phyloP scores from a whole-genome alignment of 64 coral and sea anemone genomes.

The Actinia equina region DNA sequence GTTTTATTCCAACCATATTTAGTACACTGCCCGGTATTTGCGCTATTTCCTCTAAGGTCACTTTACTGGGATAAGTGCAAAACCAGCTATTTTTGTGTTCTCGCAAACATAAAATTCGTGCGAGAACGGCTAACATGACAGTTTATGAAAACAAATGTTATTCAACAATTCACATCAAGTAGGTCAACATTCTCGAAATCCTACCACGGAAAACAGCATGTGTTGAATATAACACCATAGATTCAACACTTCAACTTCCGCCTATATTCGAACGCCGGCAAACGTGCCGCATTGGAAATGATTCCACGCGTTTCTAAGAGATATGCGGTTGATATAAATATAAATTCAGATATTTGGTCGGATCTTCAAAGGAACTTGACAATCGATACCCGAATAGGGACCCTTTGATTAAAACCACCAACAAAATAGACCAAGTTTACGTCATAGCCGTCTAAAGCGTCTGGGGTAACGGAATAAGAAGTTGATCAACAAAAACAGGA shows the following conservation, averaged over 20 bases:
- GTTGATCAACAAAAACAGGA: constrained; percentile 3
- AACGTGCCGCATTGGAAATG: not conserved
- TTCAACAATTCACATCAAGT: not conserved
- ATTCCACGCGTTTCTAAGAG: constrained; percentile 13
- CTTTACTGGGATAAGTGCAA: not conserved
- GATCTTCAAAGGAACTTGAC: constrained; percentile 5
- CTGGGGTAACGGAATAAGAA: constrained; percentile 17
- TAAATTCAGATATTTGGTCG: not conserved
- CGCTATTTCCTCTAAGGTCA: not conserved
- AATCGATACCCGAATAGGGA: not conserved
- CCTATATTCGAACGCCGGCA: not conserved
- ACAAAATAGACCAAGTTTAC: not conserved
- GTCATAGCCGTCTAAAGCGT: not conserved
- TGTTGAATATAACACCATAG: not conserved
- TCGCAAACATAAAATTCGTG: not conserved
- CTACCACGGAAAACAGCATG: not conserved
- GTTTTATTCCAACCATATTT: not conserved
- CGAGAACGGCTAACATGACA: not conserved
- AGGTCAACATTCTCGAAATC: not conserved
- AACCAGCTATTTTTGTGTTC: not conserved
- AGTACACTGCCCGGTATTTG: not conserved
- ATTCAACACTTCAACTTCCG: not conserved
- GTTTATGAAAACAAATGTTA: not conserved
- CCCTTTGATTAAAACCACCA: not conserved
- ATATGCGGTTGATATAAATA: not conserved